Base-by-base conservation (phyloP, 2,888 invertebrate genomes). In the Drosophila greeni region DNA sequence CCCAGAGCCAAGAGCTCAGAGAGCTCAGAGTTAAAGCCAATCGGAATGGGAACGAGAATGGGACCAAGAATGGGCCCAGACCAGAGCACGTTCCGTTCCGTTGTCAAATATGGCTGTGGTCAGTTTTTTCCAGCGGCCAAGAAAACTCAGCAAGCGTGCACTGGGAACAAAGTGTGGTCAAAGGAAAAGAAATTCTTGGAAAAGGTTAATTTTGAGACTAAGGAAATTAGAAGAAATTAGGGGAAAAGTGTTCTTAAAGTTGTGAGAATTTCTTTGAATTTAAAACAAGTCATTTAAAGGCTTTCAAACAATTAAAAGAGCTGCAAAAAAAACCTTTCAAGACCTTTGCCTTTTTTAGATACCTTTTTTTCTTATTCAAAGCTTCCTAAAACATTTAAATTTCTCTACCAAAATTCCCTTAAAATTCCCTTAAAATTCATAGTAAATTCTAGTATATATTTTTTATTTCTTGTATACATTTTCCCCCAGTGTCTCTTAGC, bases 61-160 rank as follows among this genome's bases (percentile, higher is more conserved):
- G 62, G 58, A 64, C 49, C 56, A 40, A 49, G 70, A 68, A 70
- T 67, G 60, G 76, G n/a, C 37, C 20, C 51, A 55, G 55, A 48
- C 43, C 33, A 57, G 54, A 76, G 82, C 79, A 82, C 82, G 79
- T 79, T 77, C 70, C 64, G 66, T 47, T 31, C 71, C 62, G 68
- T 72, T 82, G 80, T 82, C 80, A 80, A 82, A 80, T 80, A 82
- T 80, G 82, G 80, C 71, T 77, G 80, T 72, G 80, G 80, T 82
- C 80, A 80, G 75, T 82, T 80, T 60, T 75, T 75, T 67, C 72
- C 57, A 74, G 40, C 61, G 60, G 56, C 29, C 47, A 56, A 45
- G 57, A 70, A 29, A 64, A 61, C 33, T 42, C 18, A 3, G 31
- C n/a, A 4, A 20, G 31, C 2, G 14, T 47, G 45, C 45, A 47